Evolutionary conservation across 2,113 vertebrate genomes (phyloP).

Genomic region (Tricholaema leucomelas): DNA sequence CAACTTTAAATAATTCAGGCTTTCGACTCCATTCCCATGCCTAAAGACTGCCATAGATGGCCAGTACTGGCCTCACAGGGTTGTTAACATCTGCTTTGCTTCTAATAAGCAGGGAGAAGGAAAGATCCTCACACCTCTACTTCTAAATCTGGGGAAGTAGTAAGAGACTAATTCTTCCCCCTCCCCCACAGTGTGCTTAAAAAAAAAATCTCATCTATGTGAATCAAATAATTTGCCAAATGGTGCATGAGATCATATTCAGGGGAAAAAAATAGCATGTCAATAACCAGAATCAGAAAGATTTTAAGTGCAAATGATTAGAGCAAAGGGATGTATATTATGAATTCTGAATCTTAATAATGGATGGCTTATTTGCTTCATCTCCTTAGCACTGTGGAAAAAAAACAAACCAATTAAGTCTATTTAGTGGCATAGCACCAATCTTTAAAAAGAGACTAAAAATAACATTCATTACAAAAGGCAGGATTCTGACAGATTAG

Average conservation of each 20-base stretch:
- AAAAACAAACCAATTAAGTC: neutral
- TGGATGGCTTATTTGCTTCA: neutral
- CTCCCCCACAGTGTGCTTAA: neutral
- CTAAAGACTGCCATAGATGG: neutral
- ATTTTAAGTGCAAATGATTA: neutral
- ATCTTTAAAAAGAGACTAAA: constrained; percentile 37
- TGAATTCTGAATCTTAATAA: constrained; percentile 21
- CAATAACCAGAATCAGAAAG: neutral
- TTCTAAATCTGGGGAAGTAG: neutral
- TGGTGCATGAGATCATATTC: constrained; percentile 16
- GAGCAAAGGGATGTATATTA: neutral
- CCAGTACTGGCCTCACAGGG: too few relatives aligned
- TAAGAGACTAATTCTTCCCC: neutral
- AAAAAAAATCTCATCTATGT: neutral
- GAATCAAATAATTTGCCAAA: neutral
- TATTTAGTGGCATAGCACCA: constrained; percentile 17
- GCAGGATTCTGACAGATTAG: constrained; percentile 6
- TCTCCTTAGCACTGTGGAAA: neutral
- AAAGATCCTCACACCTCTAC: neutral
- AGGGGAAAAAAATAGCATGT: neutral
- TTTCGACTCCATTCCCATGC: neutral
- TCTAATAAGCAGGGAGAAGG: neutral
- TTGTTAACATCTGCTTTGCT: neutral
- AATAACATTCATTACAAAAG: constrained; percentile 34
- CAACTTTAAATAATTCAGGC: neutral